Conservation (phyloP, 37 sponge, comb jelly and placozoan species). For the Beroe forskalii region DNA sequence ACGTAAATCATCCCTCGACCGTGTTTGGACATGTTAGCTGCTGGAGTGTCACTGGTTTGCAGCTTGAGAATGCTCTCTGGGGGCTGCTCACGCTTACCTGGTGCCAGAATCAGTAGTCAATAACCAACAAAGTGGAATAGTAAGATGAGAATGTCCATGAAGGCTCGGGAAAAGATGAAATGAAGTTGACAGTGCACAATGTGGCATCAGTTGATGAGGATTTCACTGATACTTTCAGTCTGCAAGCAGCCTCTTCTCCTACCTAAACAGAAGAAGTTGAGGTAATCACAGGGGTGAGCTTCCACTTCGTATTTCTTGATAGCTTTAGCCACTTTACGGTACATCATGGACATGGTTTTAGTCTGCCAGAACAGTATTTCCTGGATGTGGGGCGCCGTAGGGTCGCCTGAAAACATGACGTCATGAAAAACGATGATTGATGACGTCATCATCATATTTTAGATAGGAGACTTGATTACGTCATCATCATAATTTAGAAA, state of each 20-base stretch:
- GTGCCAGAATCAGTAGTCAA: too few relatives aligned
- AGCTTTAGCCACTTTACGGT: slow-evolving; percentile 25
- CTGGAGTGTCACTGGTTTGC: slow-evolving; percentile 2
- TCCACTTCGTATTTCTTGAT: slow-evolving; percentile 4
- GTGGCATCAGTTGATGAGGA: too few relatives aligned
- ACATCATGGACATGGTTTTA: slow-evolving; percentile 64
- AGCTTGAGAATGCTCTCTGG: background rate
- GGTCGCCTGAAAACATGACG: slow-evolving; percentile 37
- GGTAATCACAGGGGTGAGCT: slow-evolving; percentile 54
- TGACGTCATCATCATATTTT: too few relatives aligned
- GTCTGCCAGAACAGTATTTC: slow-evolving; percentile 61
- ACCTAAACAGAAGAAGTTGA: slow-evolving; percentile 60
- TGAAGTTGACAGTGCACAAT: too few relatives aligned
- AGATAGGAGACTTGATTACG: too few relatives aligned
- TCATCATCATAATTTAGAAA: too few relatives aligned
- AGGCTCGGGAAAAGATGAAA: too few relatives aligned
- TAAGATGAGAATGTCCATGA: too few relatives aligned
- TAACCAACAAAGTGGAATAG: too few relatives aligned
- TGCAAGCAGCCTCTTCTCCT: too few relatives aligned
- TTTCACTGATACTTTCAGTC: too few relatives aligned
- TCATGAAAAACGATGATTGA: too few relatives aligned
- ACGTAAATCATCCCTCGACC: slow-evolving; percentile 62
- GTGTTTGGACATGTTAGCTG: slow-evolving; percentile 7
- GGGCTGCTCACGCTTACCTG: slow-evolving; percentile 40
- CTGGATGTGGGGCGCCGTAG: slow-evolving; percentile 25